phyloP scores from a whole-genome alignment of 2,797 vertebrate species.

The Hippoglossus hippoglossus region DNA sequence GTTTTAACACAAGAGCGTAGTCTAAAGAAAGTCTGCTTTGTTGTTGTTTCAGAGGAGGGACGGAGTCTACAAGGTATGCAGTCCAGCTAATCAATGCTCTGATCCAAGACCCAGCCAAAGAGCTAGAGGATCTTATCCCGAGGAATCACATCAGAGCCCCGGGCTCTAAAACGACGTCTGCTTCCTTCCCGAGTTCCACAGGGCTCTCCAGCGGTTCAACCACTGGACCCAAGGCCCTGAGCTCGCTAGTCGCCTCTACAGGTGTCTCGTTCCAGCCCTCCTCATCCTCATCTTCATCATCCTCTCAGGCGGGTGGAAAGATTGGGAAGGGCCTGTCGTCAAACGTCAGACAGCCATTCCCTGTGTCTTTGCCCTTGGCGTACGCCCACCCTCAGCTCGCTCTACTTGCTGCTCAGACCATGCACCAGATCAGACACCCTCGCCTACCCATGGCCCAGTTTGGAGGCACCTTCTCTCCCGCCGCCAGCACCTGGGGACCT shows the following conservation, averaged over 20 bases:
- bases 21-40: conserved; percentile 18
- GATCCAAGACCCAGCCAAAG: conserved; percentile 99
- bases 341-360: conserved; percentile 93
- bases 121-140: conserved; percentile 98
- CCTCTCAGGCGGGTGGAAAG: conserved; percentile 89
- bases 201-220: conserved; percentile 88
- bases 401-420: conserved; percentile 96
- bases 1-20: not conserved
- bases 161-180: conserved; percentile 86
- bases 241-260: conserved; percentile 90
- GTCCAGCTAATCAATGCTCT: conserved; percentile 99
- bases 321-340: conserved; percentile 91
- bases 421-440: conserved; percentile 98
- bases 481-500: conserved; percentile 97
- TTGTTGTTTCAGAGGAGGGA: conserved; percentile 90
- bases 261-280: conserved; percentile 91
- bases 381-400: conserved; percentile 98
- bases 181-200: conserved; percentile 88
- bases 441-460: conserved; percentile 98
- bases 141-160: conserved; percentile 97
- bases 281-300: conserved; percentile 83
- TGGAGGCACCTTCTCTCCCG: conserved; percentile 95
- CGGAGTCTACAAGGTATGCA: conserved; percentile 96
- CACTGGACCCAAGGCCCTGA: conserved; percentile 90
- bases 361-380: conserved; percentile 94